phyloP scores from a whole-genome alignment of 2,113 vertebrate genomes.

The Phaethon lepturus region DNA sequence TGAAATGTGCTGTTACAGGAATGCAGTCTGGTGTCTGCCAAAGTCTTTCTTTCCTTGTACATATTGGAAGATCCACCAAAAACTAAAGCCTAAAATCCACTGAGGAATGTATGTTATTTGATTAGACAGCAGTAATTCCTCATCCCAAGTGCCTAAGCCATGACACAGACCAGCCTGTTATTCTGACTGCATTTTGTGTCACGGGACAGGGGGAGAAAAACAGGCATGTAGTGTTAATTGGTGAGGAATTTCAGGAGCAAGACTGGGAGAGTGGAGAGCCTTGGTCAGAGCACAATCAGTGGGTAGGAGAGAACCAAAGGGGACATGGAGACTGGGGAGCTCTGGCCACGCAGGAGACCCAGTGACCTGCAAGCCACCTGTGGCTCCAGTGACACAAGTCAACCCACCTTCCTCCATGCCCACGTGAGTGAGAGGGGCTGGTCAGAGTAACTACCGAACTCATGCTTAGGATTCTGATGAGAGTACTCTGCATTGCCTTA shows the following conservation, averaged over 20 bases:
- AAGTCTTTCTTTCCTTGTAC: background rate
- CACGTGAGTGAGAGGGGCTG: background rate
- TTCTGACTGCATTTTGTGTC: background rate
- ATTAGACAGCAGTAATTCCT: background rate
- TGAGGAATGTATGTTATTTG: background rate
- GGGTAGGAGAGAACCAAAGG: background rate
- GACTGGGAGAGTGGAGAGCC: background rate
- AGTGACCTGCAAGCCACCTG: background rate
- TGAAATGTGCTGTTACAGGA: background rate
- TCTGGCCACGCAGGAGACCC: accelerated
- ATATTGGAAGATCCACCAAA: background rate
- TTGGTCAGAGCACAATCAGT: background rate
- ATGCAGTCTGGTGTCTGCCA: background rate
- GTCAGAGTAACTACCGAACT: background rate
- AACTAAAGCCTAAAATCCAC: background rate
- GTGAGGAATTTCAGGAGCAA: background rate
- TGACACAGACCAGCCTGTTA: background rate
- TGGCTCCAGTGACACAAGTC: background rate
- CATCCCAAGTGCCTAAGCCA: background rate
- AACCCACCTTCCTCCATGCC: background rate
- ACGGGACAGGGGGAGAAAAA: background rate
- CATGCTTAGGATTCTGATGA: background rate
- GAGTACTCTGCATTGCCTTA: background rate
- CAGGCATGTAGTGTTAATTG: background rate
- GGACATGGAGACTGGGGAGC: background rate